A percentile compares a stretch with the other conserved stretches of the same genome.
Evolutionary conservation across 2,797 vertebrate species (phyloP).

Genomic region (Pyrocephalus nanus): DNA sequence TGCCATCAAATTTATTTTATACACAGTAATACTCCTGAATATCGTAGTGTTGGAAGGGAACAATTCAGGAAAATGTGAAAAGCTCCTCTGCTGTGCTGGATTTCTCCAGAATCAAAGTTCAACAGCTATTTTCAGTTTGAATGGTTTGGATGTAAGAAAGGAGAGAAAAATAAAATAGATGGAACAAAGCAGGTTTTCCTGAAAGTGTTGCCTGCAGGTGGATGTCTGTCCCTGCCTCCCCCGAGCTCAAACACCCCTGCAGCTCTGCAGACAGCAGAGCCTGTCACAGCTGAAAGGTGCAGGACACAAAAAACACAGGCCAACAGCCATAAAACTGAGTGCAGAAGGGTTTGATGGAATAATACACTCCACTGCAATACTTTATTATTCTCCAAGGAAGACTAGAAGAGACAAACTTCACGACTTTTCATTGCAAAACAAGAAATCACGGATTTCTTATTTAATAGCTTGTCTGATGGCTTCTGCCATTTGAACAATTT

Average conservation of each 20-base stretch:
- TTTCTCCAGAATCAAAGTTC: neutral
- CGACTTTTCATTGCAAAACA: neutral
- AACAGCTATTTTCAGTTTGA: neutral
- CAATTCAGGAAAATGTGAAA: neutral
- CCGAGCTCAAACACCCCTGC: neutral
- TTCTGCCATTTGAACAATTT: neutral
- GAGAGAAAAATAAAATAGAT: neutral
- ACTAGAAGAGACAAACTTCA: neutral
- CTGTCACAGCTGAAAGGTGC: neutral
- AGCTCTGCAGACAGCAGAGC: neutral
- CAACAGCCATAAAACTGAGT: neutral
- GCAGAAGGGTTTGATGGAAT: neutral
- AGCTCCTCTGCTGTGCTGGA: neutral
- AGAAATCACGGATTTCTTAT: neutral
- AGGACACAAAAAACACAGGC: neutral
- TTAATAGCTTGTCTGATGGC: neutral
- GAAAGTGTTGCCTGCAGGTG: neutral
- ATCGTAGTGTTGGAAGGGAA: neutral
- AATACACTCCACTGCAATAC: neutral
- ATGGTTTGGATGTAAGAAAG: neutral
- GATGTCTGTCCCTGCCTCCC: neutral
- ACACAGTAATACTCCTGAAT: neutral
- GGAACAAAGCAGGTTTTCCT: neutral
- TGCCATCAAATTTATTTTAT: neutral
- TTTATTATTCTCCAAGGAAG: neutral